phyloP scores from a whole-genome alignment of 92 coral and sea anemone species.

The Blastomussa wellsi region DNA sequence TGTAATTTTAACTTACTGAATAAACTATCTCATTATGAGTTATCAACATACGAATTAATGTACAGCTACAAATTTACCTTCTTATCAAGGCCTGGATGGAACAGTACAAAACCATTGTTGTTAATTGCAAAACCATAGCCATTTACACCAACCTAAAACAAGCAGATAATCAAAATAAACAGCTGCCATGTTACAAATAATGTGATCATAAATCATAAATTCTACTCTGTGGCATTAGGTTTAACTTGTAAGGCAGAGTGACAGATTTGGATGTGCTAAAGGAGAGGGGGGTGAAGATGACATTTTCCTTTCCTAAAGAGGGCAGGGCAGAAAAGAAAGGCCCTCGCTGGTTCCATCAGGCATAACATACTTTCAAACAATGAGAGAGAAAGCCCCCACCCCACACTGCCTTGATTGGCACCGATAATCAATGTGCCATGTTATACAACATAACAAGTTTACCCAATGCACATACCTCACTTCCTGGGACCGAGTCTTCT shows the following conservation, averaged over 20 bases:
- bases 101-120: constrained; percentile 91
- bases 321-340: too few relatives aligned
- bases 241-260: not conserved
- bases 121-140: constrained; percentile 95
- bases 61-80: constrained; percentile 69
- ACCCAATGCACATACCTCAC: constrained; percentile 44
- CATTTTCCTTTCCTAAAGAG: too few relatives aligned
- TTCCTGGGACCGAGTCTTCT: constrained; percentile 59
- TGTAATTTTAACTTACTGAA: too few relatives aligned
- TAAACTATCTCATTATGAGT: too few relatives aligned
- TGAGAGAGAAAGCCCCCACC: too few relatives aligned
- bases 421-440: too few relatives aligned
- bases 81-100: constrained; percentile 80
- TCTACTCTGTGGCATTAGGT: too few relatives aligned
- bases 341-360: too few relatives aligned
- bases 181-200: not conserved
- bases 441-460: not conserved
- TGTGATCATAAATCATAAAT: not conserved
- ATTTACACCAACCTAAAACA: constrained; percentile 80
- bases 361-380: too few relatives aligned
- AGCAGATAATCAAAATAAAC: not conserved
- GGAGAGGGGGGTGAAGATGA: not conserved
- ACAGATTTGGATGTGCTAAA: not conserved
- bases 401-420: too few relatives aligned
- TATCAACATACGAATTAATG: too few relatives aligned